phyloP scores from a whole-genome alignment of 1,140 invertebrate species.

The Sogatella furcifera region DNA sequence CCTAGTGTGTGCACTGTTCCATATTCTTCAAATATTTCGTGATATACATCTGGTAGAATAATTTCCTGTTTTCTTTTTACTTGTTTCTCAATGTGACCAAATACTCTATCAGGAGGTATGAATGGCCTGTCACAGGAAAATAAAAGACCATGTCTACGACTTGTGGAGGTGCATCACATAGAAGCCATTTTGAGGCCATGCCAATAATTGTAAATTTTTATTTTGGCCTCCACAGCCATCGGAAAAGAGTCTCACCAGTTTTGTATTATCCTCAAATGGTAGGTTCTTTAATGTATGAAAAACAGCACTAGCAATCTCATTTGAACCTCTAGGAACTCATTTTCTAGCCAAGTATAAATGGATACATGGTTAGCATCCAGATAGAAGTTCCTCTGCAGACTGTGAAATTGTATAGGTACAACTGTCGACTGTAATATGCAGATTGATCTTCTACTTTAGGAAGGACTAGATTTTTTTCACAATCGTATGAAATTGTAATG shows the following conservation, averaged over 20 bases:
- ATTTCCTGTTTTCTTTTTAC: conserved; percentile 24
- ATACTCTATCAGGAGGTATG: conserved; percentile 29
- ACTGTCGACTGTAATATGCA: conserved; percentile 30
- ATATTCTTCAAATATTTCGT: conserved; percentile 16
- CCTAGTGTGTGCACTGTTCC: conserved; percentile 12
- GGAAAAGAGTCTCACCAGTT: conserved; percentile 21
- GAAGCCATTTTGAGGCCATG: conserved; percentile 23
- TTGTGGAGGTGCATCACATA: conserved; percentile 17
- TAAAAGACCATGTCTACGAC: conserved; percentile 21
- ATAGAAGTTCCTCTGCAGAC: conserved; percentile 27
- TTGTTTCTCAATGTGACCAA: conserved; percentile 25
- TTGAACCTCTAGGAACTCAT: conserved; percentile 25
- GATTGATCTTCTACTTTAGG: conserved; percentile 27
- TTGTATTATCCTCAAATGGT: conserved; percentile 16
- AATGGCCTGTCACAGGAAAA: conserved; percentile 25
- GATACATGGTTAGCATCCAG: conserved; percentile 23
- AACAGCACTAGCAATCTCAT: conserved; percentile 27
- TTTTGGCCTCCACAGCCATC: conserved; percentile 28
- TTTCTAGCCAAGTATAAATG: conserved; percentile 28
- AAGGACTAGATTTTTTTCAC: conserved; percentile 30
- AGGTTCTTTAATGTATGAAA: conserved; percentile 22
- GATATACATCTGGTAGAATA: conserved; percentile 9
- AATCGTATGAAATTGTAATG: conserved; percentile 26
- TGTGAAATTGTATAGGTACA: conserved; percentile 32
- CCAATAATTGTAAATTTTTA: conserved; percentile 28